Conservation (phyloP, 2,797 vertebrate genomes). For the Pempheris klunzingeri region DNA sequence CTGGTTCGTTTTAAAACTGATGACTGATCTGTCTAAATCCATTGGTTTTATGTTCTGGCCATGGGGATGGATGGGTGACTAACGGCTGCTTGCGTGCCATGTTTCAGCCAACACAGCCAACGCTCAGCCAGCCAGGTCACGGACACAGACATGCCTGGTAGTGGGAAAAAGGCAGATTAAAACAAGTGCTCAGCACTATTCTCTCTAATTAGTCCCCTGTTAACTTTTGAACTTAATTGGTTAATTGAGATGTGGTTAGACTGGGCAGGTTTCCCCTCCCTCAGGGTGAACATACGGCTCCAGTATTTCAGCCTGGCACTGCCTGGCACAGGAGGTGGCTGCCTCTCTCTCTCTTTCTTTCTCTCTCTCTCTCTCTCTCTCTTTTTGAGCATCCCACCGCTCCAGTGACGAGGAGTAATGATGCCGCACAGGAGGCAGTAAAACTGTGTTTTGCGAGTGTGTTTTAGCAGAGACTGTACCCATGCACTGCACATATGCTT, state of each 20-base stretch:
- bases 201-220: slow-evolving; percentile 79
- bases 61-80: slow-evolving; percentile 77
- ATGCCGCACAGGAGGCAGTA: slow-evolving; percentile 81
- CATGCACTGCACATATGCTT: slow-evolving; percentile 78
- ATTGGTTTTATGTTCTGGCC: slow-evolving; percentile 75
- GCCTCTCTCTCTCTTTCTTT: slow-evolving; percentile 49
- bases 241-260: slow-evolving; percentile 82
- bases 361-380: slow-evolving; percentile 39
- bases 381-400: slow-evolving; percentile 70
- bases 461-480: slow-evolving; percentile 78
- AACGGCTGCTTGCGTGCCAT: slow-evolving; percentile 73
- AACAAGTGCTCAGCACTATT: slow-evolving; percentile 75
- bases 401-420: slow-evolving; percentile 71
- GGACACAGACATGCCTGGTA: slow-evolving; percentile 64
- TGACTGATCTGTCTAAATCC: slow-evolving; percentile 81
- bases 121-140: slow-evolving; percentile 65
- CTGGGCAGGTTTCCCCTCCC: slow-evolving; percentile 79
- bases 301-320: slow-evolving; percentile 74
- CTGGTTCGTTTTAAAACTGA: slow-evolving; percentile 81
- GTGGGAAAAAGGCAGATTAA: slow-evolving; percentile 59
- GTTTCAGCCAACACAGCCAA: slow-evolving; percentile 69
- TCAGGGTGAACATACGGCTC: slow-evolving; percentile 78
- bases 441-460: slow-evolving; percentile 77
- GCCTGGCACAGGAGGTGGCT: slow-evolving; percentile 77
- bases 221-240: slow-evolving; percentile 84